Percentiles rank a stretch among this genome's conserved stretches.
These are phyloP conservation scores for Megaustenia siamemsis DNA, from an alignment of 2,888 invertebrate species.

Conservation along the genomic window DNA sequence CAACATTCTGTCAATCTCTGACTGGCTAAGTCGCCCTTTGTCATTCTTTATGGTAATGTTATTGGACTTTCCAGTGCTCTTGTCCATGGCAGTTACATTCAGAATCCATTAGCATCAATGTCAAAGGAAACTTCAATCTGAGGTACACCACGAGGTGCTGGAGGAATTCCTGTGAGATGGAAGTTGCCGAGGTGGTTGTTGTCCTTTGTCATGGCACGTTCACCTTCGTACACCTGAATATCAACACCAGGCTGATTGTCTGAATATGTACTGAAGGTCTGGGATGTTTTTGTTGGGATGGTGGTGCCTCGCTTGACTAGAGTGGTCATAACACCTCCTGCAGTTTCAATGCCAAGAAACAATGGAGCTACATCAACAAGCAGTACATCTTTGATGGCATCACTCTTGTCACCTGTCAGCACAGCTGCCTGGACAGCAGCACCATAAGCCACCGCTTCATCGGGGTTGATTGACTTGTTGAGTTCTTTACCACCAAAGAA, in stretches of 20 bases:
- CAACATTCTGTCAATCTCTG: constrained; percentile 2
- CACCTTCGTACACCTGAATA: background rate
- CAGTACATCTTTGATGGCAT: constrained; percentile 86
- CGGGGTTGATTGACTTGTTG: background rate
- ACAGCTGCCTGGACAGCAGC: background rate
- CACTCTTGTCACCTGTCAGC: background rate
- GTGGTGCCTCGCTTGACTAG: constrained; percentile 71
- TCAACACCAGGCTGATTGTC: background rate
- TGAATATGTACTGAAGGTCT: background rate
- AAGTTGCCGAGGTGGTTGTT: background rate
- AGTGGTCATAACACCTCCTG: constrained; percentile 57
- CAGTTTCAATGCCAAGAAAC: constrained; percentile 83
- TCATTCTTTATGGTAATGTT: background rate
- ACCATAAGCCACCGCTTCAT: background rate
- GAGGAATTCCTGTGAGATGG: background rate
- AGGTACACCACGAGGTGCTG: background rate
- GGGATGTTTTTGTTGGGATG: constrained; percentile 66
- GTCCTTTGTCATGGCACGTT: background rate
- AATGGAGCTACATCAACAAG: constrained; percentile 84
- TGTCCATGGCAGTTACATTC: constrained; percentile 4
- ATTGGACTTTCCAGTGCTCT: background rate
- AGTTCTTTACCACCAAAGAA: background rate
- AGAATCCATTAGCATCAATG: background rate
- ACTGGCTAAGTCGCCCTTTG: background rate
- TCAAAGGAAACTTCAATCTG: background rate